A percentile compares a stretch with the other conserved stretches of the same genome.
These are phyloP conservation scores for Drosophila pegasa DNA, from an alignment of 2,888 invertebrate genomes.

Conservation along the genomic window DNA sequence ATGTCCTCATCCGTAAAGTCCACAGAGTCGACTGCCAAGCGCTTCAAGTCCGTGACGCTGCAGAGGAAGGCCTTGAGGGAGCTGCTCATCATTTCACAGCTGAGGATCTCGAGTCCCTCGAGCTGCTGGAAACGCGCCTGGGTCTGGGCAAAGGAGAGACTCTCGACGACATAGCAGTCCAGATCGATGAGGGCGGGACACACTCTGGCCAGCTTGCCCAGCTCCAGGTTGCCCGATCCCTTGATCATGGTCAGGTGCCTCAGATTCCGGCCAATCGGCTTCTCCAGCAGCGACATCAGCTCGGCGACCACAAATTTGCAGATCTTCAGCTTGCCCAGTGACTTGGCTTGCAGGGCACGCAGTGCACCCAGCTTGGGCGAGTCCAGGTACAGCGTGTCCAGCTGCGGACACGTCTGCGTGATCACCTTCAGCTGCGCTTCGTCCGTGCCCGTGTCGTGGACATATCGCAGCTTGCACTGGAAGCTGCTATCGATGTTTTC, in stretches of 20 bases:
- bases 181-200: constrained; percentile 87
- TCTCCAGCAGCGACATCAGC: constrained; percentile 86
- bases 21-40: constrained; percentile 88
- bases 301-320: constrained; percentile 88
- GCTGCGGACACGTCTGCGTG: constrained; percentile 87
- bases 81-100: constrained; percentile 87
- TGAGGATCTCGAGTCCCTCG: constrained; percentile 88
- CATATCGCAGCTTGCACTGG: constrained; percentile 88
- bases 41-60: constrained; percentile 87
- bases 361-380: constrained; percentile 86
- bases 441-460: constrained; percentile 89
- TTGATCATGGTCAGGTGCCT: constrained; percentile 87
- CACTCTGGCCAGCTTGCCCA: constrained; percentile 87
- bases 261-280: constrained; percentile 86
- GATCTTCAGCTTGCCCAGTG: constrained; percentile 87
- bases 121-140: constrained; percentile 87
- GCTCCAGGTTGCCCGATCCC: constrained; percentile 87
- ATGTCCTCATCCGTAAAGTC: constrained; percentile 89
- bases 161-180: constrained; percentile 89
- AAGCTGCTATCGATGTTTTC: constrained; percentile 86
- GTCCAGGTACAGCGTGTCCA: constrained; percentile 89
- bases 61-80: constrained; percentile 87
- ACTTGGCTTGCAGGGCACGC: constrained; percentile 69
- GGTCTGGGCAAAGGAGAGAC: constrained; percentile 86
- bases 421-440: constrained; percentile 87